A percentile compares a stretch with the other conserved stretches of the same genome.
These are phyloP conservation scores for Brachionus asplanchnoidis DNA, from an alignment of 1,140 invertebrate genomes.

Conservation along the genomic window DNA sequence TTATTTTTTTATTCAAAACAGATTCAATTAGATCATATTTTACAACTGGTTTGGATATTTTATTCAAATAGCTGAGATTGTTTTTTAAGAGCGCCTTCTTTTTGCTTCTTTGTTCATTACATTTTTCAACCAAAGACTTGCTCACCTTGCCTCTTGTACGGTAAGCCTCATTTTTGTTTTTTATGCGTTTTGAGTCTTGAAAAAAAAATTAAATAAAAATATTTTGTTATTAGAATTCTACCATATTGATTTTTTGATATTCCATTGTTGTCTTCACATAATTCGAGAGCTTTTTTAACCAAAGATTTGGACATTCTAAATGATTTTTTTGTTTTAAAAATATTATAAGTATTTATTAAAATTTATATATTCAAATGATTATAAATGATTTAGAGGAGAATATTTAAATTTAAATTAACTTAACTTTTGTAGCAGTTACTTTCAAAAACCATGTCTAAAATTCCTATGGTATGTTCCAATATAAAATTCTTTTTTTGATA, in stretches of 20 bases:
- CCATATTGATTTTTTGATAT: not conserved
- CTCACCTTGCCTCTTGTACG: not conserved
- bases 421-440: no score
- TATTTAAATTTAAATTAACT: no score
- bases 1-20: not conserved
- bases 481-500: no score
- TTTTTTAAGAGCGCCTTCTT: not conserved
- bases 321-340: not conserved
- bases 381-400: no score
- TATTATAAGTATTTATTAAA: not conserved
- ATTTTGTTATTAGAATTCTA: no score
- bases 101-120: slow-evolving; percentile 3
- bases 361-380: not conserved
- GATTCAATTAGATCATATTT: not conserved
- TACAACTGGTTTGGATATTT: slow-evolving; percentile 21
- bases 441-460: no score
- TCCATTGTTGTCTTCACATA: slow-evolving; percentile 10
- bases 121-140: slow-evolving; percentile 19
- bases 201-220: not conserved
- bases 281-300: slow-evolving; percentile 38
- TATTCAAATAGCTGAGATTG: slow-evolving; percentile 1
- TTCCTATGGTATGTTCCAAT: no score
- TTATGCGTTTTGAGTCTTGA: not conserved
- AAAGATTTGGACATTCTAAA: slow-evolving; percentile 22
- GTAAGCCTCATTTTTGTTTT: not conserved